phyloP scores from a whole-genome alignment of 2,113 vertebrate species.

The Columbina picui region DNA sequence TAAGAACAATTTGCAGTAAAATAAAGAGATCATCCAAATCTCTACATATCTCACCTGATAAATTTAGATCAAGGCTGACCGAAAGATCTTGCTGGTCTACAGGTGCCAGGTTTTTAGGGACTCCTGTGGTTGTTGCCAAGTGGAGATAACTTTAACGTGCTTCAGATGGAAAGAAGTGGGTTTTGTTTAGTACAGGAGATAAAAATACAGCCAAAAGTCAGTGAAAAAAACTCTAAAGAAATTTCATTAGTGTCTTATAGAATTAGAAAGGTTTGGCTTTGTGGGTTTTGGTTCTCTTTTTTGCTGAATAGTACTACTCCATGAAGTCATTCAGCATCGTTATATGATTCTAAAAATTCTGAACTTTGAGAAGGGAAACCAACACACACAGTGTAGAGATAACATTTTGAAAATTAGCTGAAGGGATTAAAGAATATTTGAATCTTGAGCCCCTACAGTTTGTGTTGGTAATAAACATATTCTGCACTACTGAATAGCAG shows the following conservation, averaged over 20 bases:
- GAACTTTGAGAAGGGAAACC: not conserved
- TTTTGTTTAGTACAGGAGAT: not conserved
- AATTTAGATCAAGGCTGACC: conserved; percentile 1
- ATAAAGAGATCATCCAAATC: not conserved
- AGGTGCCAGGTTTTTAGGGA: not conserved
- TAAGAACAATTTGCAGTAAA: not conserved
- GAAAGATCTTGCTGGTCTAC: not conserved
- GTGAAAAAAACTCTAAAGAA: not conserved
- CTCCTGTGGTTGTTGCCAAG: not conserved
- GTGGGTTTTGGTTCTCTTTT: not conserved
- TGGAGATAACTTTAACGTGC: not conserved
- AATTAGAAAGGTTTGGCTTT: not conserved
- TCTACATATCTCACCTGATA: not conserved
- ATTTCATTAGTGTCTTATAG: not conserved
- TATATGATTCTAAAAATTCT: not conserved
- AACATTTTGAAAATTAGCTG: not conserved
- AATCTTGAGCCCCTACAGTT: not conserved
- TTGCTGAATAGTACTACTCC: not conserved
- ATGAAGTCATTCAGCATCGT: not conserved
- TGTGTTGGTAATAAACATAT: not conserved
- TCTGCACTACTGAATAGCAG: not conserved
- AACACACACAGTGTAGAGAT: not conserved
- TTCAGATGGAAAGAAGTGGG: not conserved
- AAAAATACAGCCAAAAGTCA: not conserved
- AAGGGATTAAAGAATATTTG: not conserved